Evolutionary conservation across 1,140 invertebrate species (phyloP), one percentile per base, ranked within the genome.

Genomic region (Vollenhovia emeryi): DNA sequence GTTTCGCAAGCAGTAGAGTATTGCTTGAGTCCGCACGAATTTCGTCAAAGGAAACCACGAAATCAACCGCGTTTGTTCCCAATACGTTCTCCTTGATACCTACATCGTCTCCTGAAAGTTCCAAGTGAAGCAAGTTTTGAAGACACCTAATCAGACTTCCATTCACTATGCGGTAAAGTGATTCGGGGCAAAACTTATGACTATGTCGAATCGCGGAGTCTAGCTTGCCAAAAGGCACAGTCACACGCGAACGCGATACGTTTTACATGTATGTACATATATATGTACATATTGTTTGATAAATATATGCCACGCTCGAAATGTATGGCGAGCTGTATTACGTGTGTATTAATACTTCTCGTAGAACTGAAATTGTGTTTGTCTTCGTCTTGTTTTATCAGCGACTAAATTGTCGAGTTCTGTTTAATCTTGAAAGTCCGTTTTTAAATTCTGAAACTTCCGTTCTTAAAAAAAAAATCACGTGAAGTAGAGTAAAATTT

Each of bases 21-120:
- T 45, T 64, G 40, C 27, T n/a, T 21, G 52, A 8, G 3, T 43
- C 11, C 18, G 40, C n/a, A 3, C 43, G 33, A 64, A 64, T 50
- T 66, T 66, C 30, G 21, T 75, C 33, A 55, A 21, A 21, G 52
- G n/a, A 36, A 59, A 40, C 15, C 21, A 36, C 21, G 5, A 40
- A 79, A 79, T 79, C 76, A 79, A 21, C 21, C n/a, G 45, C 62
- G 21, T 68, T 79, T 79, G 76, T 79, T 79, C 33, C n/a, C 33
- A 36, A n/a, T 40, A 24, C 15, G 21, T 48, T 68, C 21, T 66
- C 8, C 60, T 52, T 62, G 21, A 79, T 79, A 36, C 6, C 33
- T 50, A 50, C 45, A 52, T 68, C 43, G 43, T 36, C 33, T 68
- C 27, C 21, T 52, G 62, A 79, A 79, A 68, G 60, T 79, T 79